These are phyloP conservation scores for Cepphus grylle DNA, from an alignment of 2,113 vertebrate species.

Conservation along the genomic window DNA sequence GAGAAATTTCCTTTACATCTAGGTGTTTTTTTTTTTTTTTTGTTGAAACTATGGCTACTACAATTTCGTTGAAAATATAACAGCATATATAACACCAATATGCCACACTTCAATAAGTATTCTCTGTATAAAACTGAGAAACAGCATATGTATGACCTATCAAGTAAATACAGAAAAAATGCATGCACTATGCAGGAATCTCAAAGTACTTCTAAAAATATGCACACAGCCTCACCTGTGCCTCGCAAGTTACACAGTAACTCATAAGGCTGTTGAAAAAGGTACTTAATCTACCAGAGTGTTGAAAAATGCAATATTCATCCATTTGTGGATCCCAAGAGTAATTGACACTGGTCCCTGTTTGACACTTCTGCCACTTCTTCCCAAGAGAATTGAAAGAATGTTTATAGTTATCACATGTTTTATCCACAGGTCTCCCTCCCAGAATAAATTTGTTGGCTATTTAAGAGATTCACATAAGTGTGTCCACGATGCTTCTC, in stretches of 20 bases:
- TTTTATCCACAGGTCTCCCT: background rate
- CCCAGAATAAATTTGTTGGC: background rate
- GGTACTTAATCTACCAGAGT: background rate
- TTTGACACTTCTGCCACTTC: background rate
- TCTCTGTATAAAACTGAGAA: background rate
- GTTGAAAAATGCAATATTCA: background rate
- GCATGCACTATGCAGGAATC: background rate
- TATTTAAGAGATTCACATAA: background rate
- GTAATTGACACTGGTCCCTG: background rate
- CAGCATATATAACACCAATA: background rate
- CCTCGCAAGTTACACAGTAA: background rate
- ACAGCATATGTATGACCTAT: background rate
- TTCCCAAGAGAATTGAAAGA: background rate
- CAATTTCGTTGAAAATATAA: background rate
- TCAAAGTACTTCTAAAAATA: background rate
- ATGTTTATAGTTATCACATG: background rate
- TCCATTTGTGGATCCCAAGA: background rate
- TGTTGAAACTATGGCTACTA: background rate
- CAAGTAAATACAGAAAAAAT: background rate
- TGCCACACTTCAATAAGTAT: background rate
- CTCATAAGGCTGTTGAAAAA: background rate
- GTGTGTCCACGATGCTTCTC: background rate
- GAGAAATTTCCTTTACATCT: background rate
- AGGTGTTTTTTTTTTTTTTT: background rate
- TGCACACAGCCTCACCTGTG: background rate